Base-by-base conservation (phyloP, 2,888 invertebrate genomes). In the Thera obeliscata region DNA sequence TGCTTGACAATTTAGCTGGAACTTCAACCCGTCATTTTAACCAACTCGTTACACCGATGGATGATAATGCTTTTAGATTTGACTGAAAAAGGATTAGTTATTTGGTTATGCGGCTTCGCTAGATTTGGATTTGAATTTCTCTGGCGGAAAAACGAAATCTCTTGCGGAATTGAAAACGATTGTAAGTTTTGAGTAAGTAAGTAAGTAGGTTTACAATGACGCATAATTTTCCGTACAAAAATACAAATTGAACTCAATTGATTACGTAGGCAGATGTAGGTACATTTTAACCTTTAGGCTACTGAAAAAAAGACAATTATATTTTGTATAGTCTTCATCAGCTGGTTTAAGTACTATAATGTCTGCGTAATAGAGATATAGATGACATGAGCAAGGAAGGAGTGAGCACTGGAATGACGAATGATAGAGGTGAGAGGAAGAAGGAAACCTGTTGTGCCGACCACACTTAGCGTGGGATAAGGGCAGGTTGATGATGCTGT, bases 1-100 rank as follows among this genome's bases (percentile, higher is more conserved):
- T 78, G 76, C 78, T 81, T 80, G 78, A 83, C 85, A 85, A 85
- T 83, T 83, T 80, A 79, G 77, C 80, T 77, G 75, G 50, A 50
- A 22, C 48, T 22, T 49, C 65, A 76, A 79, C 72, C 77, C 72
- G 79, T 81, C 75, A 80, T 82, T 80, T 74, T 74, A 72, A 78
- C 78, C 76, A 79, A 79, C 78, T 82, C 79, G 75, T 82, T 82
- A 81, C 76, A 72, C 76, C 74, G 74, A 67, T 75, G 64, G 70
- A 76, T 72, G 76, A 80, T 80, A 76, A 81, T 79, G 74, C 76
- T 70, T 76, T 77, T 72, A 74, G 71, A 75, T 74, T 76, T 74
- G 67, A 77, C 73, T 74, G 68, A 65, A 75, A 74, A 69, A 66
- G 66, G 66, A 71, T 71, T 72, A 73, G 71, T 70, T 69, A 60